Evolutionary conservation across 1,140 invertebrate species (phyloP).

Genomic region (Drosophila elegans): DNA sequence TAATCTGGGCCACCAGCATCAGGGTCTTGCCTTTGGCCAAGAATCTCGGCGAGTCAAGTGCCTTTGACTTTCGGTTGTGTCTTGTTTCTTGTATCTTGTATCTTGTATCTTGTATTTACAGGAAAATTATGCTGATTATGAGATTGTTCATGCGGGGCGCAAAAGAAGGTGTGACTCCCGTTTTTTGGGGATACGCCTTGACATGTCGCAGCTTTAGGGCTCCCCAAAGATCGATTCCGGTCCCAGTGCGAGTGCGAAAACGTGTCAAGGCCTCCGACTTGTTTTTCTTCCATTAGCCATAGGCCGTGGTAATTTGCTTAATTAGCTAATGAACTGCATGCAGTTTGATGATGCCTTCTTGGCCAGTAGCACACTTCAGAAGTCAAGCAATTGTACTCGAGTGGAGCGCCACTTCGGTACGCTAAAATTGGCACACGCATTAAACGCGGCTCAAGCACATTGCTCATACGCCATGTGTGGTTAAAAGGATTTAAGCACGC

Average conservation of each 20-base stretch:
- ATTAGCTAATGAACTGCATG: constrained; percentile 47
- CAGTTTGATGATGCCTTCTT: constrained; percentile 10
- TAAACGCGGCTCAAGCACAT: constrained; percentile 57
- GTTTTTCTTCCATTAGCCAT: constrained; percentile 46
- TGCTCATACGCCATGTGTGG: constrained; percentile 50
- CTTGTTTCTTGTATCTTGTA: background rate
- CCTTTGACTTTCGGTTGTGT: constrained; percentile 16
- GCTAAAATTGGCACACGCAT: constrained; percentile 68
- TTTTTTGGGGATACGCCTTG: constrained; percentile 32
- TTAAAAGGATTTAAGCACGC: constrained; percentile 51
- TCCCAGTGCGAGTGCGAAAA: constrained; percentile 29
- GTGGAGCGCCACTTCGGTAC: constrained; percentile 56
- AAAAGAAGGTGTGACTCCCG: constrained; percentile 32
- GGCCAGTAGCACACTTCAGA: constrained; percentile 3
- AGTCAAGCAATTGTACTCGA: constrained; percentile 53
- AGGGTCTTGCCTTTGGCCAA: constrained; percentile 32
- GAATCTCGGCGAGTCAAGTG: constrained; percentile 53
- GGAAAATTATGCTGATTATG: constrained; percentile 80
- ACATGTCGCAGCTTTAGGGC: constrained; percentile 45
- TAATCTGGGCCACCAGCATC: constrained; percentile 57
- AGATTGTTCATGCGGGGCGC: constrained; percentile 57
- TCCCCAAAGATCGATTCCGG: constrained; percentile 48
- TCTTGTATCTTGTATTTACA: constrained; percentile 50
- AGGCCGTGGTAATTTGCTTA: constrained; percentile 44
- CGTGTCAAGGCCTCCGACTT: constrained; percentile 36